phyloP scores from a whole-genome alignment of 2,797 vertebrate genomes.

The Sitta carolinensis region DNA sequence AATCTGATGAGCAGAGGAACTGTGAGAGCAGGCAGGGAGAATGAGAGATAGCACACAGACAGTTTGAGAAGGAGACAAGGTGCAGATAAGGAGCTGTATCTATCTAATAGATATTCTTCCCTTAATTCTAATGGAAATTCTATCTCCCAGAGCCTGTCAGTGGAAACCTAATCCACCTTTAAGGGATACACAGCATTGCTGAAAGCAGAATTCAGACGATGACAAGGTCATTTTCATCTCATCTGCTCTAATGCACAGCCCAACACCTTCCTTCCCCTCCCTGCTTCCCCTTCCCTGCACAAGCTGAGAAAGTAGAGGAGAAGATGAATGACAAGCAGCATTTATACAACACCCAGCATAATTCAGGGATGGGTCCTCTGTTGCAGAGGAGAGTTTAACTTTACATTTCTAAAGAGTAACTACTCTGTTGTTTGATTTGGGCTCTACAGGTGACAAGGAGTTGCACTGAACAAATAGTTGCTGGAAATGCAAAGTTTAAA shows the following conservation, averaged over 20 bases:
- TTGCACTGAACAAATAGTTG: background rate
- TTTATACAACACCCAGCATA: background rate
- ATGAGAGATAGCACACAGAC: slow-evolving; percentile 36
- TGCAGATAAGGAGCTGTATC: slow-evolving; percentile 40
- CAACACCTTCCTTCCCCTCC: background rate
- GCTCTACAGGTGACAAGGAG: background rate
- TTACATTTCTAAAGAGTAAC: background rate
- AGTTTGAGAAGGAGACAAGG: background rate
- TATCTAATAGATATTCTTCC: slow-evolving; percentile 57
- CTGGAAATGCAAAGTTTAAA: background rate
- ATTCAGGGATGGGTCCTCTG: background rate
- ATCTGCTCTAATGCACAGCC: background rate
- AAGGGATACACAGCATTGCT: background rate
- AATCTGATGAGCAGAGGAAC: slow-evolving; percentile 18
- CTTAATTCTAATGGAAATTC: slow-evolving; percentile 54
- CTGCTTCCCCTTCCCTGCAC: background rate
- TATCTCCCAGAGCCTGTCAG: slow-evolving; percentile 29
- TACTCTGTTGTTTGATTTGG: background rate
- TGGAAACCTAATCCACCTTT: slow-evolving; percentile 40
- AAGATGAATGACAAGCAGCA: background rate
- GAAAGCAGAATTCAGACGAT: background rate
- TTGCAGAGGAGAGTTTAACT: background rate
- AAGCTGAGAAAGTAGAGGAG: background rate
- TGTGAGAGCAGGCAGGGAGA: background rate
- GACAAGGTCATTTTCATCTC: slow-evolving; percentile 39